Evolutionary conservation across 2,113 vertebrate genomes (phyloP), one percentile per base, ranked within the genome.

Genomic region (Hippocampus mohnikei): DNA sequence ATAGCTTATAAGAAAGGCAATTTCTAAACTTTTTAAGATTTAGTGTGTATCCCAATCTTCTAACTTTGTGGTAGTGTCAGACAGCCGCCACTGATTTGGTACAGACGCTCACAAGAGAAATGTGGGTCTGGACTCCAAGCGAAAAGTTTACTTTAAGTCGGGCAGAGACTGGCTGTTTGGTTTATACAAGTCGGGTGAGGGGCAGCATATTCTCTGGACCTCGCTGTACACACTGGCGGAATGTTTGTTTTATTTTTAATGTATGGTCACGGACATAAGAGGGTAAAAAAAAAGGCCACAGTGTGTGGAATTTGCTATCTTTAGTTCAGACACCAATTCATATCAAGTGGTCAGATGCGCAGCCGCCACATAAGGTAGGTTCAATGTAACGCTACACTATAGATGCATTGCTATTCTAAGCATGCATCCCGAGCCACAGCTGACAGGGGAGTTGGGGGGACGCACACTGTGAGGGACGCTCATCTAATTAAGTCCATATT

Each of bases 231-330:
- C n/a, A 1, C 73, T 12, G 69, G 83, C 81, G 67, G 70, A 69
- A 84, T 69, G 81, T 90, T 86, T 90, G 85, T 86, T 89, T 89
- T 88, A 89, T 91, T 90, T 91, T 84, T 83, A 87, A 92, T 88
- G 79, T 77, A 67, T 48, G 25, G 74, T 29, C 74, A 88, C 67
- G 87, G 90, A 91, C 88, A 89, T 88, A 90, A 84, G 89, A 84
- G 90, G 85, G 86, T 86, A 85, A 85, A 87, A 84, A 86, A 85
- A 87, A 84, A 81, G 70, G 27, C 72, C 80, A 42, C 75, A 78
- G 73, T 50, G 74, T 29, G 68, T 65, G 79, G 89, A 89, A 85
- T 86, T 81, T 79, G 80, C 89, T 90, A 90, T 92, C 87, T 91
- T 88, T 92, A 92, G 88, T 82, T 60, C 74, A 75, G 83, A 79